Conservation (phyloP, 2,113 vertebrate species). For the Caranx melampygus region DNA sequence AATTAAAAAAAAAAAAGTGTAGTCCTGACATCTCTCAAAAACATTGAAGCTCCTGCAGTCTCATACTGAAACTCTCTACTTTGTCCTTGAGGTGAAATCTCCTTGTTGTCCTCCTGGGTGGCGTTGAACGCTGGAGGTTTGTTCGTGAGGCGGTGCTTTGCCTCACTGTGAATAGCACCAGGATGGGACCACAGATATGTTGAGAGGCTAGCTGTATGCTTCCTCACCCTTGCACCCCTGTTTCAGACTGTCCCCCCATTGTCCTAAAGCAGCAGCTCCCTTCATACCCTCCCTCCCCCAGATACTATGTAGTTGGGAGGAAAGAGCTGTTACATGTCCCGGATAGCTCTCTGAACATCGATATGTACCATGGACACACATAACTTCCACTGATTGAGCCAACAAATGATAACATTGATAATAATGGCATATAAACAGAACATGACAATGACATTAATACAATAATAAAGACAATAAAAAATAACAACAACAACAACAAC, state of each 20-base stretch:
- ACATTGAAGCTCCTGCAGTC: slow-evolving; percentile 37
- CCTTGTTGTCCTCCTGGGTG: slow-evolving; percentile 24
- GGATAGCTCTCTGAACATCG: slow-evolving; percentile 39
- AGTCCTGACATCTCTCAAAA: slow-evolving; percentile 60
- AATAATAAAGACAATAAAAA: slow-evolving; percentile 73
- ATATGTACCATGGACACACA: slow-evolving; percentile 68
- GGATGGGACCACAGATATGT: slow-evolving; percentile 1
- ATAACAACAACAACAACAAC: slow-evolving; percentile 59
- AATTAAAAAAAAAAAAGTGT: slow-evolving; percentile 47
- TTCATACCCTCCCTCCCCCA: slow-evolving; percentile 43
- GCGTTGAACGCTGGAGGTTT: slow-evolving; percentile 38
- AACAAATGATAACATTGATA: slow-evolving; percentile 63
- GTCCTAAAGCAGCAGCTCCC: slow-evolving; percentile 62
- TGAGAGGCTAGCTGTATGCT: background rate
- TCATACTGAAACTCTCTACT: slow-evolving; percentile 36
- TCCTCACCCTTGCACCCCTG: background rate
- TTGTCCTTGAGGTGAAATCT: slow-evolving; percentile 42
- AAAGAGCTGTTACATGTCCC: slow-evolving; percentile 40
- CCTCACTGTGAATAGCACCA: slow-evolving; percentile 22
- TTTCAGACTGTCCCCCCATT: slow-evolving; percentile 1
- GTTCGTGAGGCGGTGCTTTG: slow-evolving; percentile 37
- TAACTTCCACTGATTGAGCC: slow-evolving; percentile 73
- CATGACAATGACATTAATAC: slow-evolving; percentile 76
- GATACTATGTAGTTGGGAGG: slow-evolving; percentile 21
- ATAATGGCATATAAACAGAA: slow-evolving; percentile 69